These are phyloP conservation scores for Macrosiphum euphorbiae DNA, from an alignment of 2,888 invertebrate genomes.

Conservation along the genomic window DNA sequence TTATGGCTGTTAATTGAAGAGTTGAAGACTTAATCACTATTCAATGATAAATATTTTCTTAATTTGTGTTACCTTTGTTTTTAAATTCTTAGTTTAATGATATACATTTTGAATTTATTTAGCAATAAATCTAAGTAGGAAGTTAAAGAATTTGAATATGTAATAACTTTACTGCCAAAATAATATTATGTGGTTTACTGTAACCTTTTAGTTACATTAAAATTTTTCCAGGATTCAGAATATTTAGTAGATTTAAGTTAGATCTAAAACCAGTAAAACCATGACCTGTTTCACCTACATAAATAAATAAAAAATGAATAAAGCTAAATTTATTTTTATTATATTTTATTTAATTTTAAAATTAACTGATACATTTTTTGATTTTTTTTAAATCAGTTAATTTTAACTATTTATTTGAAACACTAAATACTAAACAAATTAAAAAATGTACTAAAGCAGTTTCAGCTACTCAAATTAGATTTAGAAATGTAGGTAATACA, in stretches of 20 bases:
- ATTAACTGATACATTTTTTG: not conserved
- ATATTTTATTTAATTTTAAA: not conserved
- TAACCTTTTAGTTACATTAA: not conserved
- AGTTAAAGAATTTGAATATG: too few relatives aligned
- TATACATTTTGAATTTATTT: too few relatives aligned
- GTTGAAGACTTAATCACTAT: too few relatives aligned
- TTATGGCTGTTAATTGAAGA: too few relatives aligned
- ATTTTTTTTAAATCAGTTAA: not conserved
- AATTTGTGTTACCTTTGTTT: too few relatives aligned
- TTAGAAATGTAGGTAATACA: not conserved
- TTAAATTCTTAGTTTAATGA: too few relatives aligned
- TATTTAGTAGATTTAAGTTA: not conserved
- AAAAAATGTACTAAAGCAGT: not conserved
- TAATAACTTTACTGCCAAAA: too few relatives aligned
- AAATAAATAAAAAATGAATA: not conserved
- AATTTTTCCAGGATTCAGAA: not conserved
- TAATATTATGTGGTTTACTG: too few relatives aligned
- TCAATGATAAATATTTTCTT: too few relatives aligned
- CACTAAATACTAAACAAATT: constrained; percentile 14
- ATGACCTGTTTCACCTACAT: not conserved
- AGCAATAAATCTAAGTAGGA: too few relatives aligned
- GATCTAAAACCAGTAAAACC: not conserved
- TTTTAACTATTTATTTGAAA: not conserved
- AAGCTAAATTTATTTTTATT: not conserved
- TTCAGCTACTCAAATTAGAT: not conserved